Base-by-base conservation (phyloP, 2,797 vertebrate species). In the Petrocephalus schoutedeni region DNA sequence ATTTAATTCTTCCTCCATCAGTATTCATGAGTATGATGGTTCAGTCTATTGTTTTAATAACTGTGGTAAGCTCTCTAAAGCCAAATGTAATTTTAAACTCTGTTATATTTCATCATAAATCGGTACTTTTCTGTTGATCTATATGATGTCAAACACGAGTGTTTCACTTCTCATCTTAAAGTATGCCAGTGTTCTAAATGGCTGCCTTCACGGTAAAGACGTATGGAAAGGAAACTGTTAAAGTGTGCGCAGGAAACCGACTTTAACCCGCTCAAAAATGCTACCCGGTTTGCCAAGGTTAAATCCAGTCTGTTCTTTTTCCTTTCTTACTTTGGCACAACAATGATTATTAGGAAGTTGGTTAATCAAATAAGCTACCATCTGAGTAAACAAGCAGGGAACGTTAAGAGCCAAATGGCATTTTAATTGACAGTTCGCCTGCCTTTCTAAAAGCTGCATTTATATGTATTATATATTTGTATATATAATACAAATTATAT, bases 321-420 rank as follows among this genome's bases (percentile, higher is more conserved):
- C 90, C 86, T 90, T 88, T 80, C 85, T 84, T 87, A 32, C 19
- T 86, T 12, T 59, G 53, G 51, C 23, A 85, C 32, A 57, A 57
- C 28, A 58, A 56, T 92, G 91, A 93, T 93, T 91, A 90, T 92
- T 91, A 91, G 89, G 91, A 91, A 94, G 91, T 94, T 92, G 92
- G 92, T 94, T 92, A 93, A 94, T 95, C 94, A 94, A 92, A 95
- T 94, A 92, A 95, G 92, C 90, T 89, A 90, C 91, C 91, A 92
- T 95, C 92, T 91, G 90, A 88, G 86, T 41, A 6, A 90, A 91
- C 87, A 90, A 90, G 90, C 89, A 89, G 88, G 58, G 94, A 95
- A 96, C 94, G 93, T 96, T 95, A 94, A 91, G 90, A 92, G 91
- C 89, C 90, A 94, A 96, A 95, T 95, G 93, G 92, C 93, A 94